Percentiles rank a stretch among this genome's conserved stretches.
Conservation (phyloP, 2,888 invertebrate species). For the Rhagonycha lutea region DNA sequence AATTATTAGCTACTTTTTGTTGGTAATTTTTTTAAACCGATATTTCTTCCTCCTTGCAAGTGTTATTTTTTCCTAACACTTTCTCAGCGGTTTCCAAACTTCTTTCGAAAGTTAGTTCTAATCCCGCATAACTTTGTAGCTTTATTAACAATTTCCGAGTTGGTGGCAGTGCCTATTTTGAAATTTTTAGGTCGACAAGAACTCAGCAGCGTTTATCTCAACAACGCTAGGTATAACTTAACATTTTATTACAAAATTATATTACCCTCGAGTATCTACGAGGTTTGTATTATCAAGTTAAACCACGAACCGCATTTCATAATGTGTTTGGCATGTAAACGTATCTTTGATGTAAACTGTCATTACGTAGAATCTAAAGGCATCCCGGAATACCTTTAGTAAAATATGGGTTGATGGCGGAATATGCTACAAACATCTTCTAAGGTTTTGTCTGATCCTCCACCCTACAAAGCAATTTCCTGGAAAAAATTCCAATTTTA, state of each 20-base stretch:
- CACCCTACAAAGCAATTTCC: conserved; percentile 2
- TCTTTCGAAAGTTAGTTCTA: too few species aligned
- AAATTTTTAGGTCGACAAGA: not conserved
- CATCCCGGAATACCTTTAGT: conserved; percentile 33
- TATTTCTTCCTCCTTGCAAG: not conserved
- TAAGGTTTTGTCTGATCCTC: conserved; percentile 28
- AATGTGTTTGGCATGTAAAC: conserved; percentile 19
- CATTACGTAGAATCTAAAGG: conserved; percentile 30
- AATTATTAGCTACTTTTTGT: too few species aligned
- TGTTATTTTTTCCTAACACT: not conserved
- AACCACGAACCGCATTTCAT: conserved; percentile 1
- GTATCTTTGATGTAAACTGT: conserved; percentile 34
- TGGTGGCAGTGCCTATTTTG: not conserved
- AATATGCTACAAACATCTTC: conserved; percentile 32
- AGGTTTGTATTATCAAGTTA: not conserved
- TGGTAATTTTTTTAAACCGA: not conserved
- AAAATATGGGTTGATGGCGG: conserved; percentile 32
- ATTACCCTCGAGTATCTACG: not conserved
- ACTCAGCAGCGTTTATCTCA: not conserved
- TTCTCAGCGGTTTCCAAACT: not conserved
- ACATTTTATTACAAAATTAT: not conserved
- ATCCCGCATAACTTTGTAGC: not conserved
- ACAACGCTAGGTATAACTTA: not conserved
- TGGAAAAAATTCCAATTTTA: not conserved
- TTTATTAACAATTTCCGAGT: not conserved